Evolutionary conservation across 2,888 invertebrate genomes (phyloP), one percentile per base, ranked within the genome.

Genomic region (Nomada lathburiana): DNA sequence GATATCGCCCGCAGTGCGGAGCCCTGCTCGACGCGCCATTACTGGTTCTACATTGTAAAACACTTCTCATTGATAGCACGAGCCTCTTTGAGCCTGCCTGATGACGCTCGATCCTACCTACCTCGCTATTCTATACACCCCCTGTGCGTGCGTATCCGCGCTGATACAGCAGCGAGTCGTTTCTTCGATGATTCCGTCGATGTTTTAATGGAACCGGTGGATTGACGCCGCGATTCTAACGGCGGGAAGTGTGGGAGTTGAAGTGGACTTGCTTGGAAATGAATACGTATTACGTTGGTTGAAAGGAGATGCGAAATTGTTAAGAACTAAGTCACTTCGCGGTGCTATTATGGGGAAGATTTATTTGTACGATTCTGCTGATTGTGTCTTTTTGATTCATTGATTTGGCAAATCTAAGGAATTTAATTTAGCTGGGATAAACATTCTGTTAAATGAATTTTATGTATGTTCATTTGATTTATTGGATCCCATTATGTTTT

Each of bases 11-110:
- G 75, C 63, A 80, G 80, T 76, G 83, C 80, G 59, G 68, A 67
- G 85, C 78, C 52, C 76, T 65, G 71, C 76, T 69, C 74, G 81
- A 82, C 84, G 82, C 82, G 76, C 77, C 85, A 88, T 90, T 90
- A 88, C 89, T 83, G 89, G 80, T 90, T 86, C 84, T 88, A 89
- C 90, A 88, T 89, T 90, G 90, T 90, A 90, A 91, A 91, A 91
- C 88, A 90, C 83, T 87, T 87, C 88, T 89, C 89, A 90, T 90
- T 90, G 89, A 91, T 91, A 88, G 82, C 69, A 74, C 71, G 82
- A 83, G 55, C 73, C 80, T 82, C 82, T 80, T 74, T 72, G 57
- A 82, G 55, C 69, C 47, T 44, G n/a, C 29, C 47, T n/a, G 69
- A 80, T 82, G 74, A 84, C 77, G 75, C 44, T 62, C n/a, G 50